Percentiles rank a stretch among this genome's conserved stretches.
phyloP scores from a whole-genome alignment of 2,113 vertebrate species.

The Podarcis raffonei region DNA sequence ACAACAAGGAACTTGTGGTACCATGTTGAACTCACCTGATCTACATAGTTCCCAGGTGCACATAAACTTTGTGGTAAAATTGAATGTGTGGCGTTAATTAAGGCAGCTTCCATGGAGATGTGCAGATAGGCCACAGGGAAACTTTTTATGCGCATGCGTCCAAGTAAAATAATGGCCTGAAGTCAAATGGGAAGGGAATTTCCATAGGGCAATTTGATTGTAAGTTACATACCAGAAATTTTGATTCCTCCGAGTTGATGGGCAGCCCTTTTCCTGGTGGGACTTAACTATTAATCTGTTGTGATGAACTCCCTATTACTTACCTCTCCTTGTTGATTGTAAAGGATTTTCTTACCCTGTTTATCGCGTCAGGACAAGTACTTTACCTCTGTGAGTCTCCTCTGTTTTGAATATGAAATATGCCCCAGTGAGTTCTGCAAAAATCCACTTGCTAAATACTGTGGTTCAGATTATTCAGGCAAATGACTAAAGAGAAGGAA shows the following conservation, averaged over 20 bases:
- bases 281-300: constrained; percentile 72
- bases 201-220: constrained; percentile 46
- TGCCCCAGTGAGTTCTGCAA: constrained; percentile 40
- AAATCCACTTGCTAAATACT: constrained; percentile 40
- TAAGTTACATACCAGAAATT: constrained; percentile 49
- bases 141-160: background rate
- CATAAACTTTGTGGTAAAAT: background rate
- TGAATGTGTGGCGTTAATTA: background rate
- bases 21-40: background rate
- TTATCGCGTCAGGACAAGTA: constrained; percentile 69
- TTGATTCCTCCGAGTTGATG: constrained; percentile 56
- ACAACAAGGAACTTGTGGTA: background rate
- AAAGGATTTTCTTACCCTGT: constrained; percentile 68
- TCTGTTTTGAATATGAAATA: constrained; percentile 51
- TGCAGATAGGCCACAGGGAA: background rate
- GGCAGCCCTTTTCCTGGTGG: constrained; percentile 57
- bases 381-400: constrained; percentile 30
- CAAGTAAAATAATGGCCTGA: background rate
- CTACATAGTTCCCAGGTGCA: background rate
- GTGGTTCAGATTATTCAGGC: constrained; percentile 12
- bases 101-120: background rate
- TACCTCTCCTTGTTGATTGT: constrained; percentile 71
- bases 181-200: background rate
- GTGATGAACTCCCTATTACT: constrained; percentile 73
- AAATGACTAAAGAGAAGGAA: background rate